Percentiles rank a stretch among this genome's conserved stretches.
Conservation (phyloP, 1,140 invertebrate genomes). For the Tetraneura akinire region DNA sequence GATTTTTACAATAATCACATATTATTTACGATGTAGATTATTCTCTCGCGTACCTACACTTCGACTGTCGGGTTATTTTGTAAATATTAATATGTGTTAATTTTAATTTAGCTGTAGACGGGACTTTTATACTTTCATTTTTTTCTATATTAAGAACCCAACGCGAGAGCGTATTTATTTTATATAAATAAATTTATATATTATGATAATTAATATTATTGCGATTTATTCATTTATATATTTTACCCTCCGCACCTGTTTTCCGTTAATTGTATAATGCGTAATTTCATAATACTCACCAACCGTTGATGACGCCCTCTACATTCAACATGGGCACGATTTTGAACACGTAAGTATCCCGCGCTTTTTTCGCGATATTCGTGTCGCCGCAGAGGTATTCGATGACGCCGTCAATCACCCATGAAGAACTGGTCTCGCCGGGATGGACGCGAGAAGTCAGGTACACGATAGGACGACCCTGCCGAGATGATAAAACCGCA, state of each 20-base stretch:
- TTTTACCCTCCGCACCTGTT: too few species aligned
- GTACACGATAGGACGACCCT: constrained; percentile 73
- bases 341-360: constrained; percentile 79
- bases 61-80: constrained; percentile 8
- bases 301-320: constrained; percentile 86
- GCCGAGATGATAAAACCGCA: constrained; percentile 52
- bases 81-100: constrained; percentile 22
- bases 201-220: too few species aligned
- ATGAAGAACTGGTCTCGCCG: constrained; percentile 85
- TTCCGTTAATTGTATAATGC: too few species aligned
- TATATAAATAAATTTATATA: too few species aligned
- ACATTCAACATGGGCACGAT: constrained; percentile 86
- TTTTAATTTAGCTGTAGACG: too few species aligned
- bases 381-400: constrained; percentile 68
- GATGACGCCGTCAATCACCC: constrained; percentile 84
- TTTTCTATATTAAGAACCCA: too few species aligned
- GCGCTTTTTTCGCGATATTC: constrained; percentile 64
- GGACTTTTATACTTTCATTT: too few species aligned
- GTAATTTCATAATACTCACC: constrained; percentile 73
- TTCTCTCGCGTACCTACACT: constrained; percentile 21
- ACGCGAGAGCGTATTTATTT: too few species aligned
- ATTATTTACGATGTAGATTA: too few species aligned
- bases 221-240: too few species aligned
- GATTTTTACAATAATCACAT: too few species aligned
- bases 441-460: constrained; percentile 83